Evolutionary conservation across 2,888 invertebrate species (phyloP), one percentile per base, ranked within the genome.

Genomic region (Leptura quadrifasciata): DNA sequence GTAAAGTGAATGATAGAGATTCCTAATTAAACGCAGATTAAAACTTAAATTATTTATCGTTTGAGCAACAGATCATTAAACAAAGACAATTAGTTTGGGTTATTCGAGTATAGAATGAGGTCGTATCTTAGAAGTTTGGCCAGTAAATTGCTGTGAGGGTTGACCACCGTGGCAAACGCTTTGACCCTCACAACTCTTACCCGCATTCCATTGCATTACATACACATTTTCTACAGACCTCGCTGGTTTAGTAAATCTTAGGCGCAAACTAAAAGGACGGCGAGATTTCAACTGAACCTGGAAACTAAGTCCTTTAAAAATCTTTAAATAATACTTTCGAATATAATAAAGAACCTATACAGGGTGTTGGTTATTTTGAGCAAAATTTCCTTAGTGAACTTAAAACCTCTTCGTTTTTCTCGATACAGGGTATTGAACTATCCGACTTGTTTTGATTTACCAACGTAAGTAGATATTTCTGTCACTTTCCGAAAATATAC

Each of bases 121-220:
- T 65, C 80, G 80, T 80, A 80, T 80, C 80, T 80, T 80, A 80
- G 77, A 77, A 80, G 76, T 74, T 80, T 72, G 74, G 76, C 71
- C 75, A 75, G 78, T 80, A 80, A 80, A 80, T 80, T 80, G 76
- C 75, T 75, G 5, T 20, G 61, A 24, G 71, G 61, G 52, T 21
- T 71, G 71, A 71, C 71, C 71, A 20, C 71, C 71, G 71, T 52
- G 61, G 71, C 52, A 15, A 27, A 39, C 47, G 47, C 47, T 47
- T 58, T 20, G 71, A 71, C 71, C 71, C 71, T 71, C 71, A 58
- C 58, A 58, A 35, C 69, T 69, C 69, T 35, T 58, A 17, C 69
- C 58, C 70, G 57, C 57, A 69, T 69, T 69, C 68, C 68, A 18
- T 69, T 57, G 68, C 68, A 35, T 69, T 69, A 69, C 68, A 10